These are phyloP conservation scores for Himalopsyche phryganea DNA, from an alignment of 1,140 invertebrate species.

Conservation along the genomic window DNA sequence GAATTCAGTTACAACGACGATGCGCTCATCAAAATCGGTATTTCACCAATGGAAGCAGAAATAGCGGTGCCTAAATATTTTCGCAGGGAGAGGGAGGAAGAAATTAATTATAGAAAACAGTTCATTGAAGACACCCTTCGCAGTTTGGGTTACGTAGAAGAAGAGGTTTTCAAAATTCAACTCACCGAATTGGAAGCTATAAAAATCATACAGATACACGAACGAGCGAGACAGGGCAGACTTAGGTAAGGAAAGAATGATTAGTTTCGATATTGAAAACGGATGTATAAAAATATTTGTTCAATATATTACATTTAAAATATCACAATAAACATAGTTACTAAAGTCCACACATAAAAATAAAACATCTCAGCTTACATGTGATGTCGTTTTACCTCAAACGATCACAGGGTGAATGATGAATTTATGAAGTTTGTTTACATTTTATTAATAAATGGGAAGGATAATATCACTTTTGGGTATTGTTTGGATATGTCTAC, in stretches of 20 bases:
- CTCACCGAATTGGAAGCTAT: conserved; percentile 83
- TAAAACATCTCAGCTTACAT: too few species aligned
- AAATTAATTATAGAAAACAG: conserved; percentile 56
- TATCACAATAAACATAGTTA: too few species aligned
- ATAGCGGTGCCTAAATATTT: conserved; percentile 67
- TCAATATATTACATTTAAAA: too few species aligned
- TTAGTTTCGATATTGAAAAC: background rate
- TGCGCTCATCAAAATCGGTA: conserved; percentile 55
- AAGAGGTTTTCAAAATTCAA: conserved; percentile 52
- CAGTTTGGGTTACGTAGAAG: conserved; percentile 65
- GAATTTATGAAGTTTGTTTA: too few species aligned
- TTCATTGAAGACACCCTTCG: conserved; percentile 64
- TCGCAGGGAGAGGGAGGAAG: conserved; percentile 60
- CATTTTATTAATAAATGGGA: too few species aligned
- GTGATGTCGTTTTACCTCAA: too few species aligned
- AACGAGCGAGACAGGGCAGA: conserved; percentile 84
- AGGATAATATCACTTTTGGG: too few species aligned
- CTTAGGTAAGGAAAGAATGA: too few species aligned
- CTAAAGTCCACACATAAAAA: too few species aligned
- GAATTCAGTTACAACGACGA: conserved; percentile 87
- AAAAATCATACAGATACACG: conserved; percentile 81
- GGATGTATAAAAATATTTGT: too few species aligned
- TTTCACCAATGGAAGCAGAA: conserved; percentile 66
- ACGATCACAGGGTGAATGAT: too few species aligned
- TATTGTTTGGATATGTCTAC: too few species aligned